Evolutionary conservation across 2,797 vertebrate genomes (phyloP).

Genomic region (Leptatherina wallacei): DNA sequence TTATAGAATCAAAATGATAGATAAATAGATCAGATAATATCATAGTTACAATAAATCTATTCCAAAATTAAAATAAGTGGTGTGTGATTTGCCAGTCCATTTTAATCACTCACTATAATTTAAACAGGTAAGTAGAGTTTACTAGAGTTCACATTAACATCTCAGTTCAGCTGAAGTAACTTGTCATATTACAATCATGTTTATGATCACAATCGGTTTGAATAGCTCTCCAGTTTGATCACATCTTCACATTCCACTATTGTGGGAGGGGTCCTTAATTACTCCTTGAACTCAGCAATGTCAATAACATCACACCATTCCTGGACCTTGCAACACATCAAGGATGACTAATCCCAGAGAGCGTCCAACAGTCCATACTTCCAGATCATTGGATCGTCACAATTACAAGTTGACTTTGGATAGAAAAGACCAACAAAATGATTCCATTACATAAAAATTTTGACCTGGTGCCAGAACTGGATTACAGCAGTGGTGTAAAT

Average conservation of each 20-base stretch:
- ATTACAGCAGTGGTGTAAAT: constrained; percentile 47
- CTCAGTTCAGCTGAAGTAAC: constrained; percentile 3
- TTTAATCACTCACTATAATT: not conserved
- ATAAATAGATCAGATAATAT: no score
- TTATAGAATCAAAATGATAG: not conserved
- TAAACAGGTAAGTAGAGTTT: not conserved
- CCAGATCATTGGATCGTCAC: constrained; percentile 37
- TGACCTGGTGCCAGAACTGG: constrained; percentile 57
- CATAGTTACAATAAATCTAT: not conserved
- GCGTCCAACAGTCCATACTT: constrained; percentile 42
- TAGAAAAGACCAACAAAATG: constrained; percentile 62
- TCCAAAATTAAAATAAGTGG: not conserved
- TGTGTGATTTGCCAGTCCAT: not conserved
- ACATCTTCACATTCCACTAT: constrained; percentile 36
- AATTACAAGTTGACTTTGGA: constrained; percentile 41
- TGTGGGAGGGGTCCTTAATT: constrained; percentile 58
- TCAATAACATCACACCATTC: constrained; percentile 49
- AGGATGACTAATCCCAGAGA: constrained; percentile 66
- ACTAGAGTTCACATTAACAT: not conserved
- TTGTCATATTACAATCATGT: not conserved
- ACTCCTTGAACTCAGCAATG: constrained; percentile 47
- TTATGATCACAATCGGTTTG: constrained; percentile 5
- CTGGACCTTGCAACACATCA: constrained; percentile 63
- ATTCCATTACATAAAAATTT: constrained; percentile 61
- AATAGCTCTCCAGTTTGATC: constrained; percentile 37